Evolutionary conservation across 2,888 invertebrate species (phyloP).

Genomic region (Eueremaeus valkanovi): DNA sequence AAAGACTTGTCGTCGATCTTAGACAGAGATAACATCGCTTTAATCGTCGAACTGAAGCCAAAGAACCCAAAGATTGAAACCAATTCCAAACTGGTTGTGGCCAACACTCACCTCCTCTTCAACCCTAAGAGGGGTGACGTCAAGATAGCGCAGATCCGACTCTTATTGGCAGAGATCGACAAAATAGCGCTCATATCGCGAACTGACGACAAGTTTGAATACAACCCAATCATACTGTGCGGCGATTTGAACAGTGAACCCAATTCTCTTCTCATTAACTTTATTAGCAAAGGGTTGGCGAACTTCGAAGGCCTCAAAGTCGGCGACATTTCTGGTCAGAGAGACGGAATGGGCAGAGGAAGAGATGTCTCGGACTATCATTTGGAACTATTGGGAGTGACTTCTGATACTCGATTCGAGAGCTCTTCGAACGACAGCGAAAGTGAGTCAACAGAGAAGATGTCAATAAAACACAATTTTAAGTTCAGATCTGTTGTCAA

Average conservation of each 20-base stretch:
- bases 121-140: constrained; percentile 86
- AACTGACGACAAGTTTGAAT: constrained; percentile 51
- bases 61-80: constrained; percentile 47
- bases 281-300: constrained; percentile 65
- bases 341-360: constrained; percentile 47
- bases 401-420: constrained; percentile 53
- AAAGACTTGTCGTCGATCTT: constrained; percentile 60
- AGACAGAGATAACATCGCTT: constrained; percentile 80
- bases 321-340: constrained; percentile 53
- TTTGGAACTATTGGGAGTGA: constrained; percentile 55
- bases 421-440: constrained; percentile 1
- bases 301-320: constrained; percentile 50
- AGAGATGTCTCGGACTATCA: constrained; percentile 42
- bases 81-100: constrained; percentile 56
- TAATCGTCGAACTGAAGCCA: constrained; percentile 69
- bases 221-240: constrained; percentile 75
- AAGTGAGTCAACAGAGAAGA: background rate
- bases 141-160: constrained; percentile 77
- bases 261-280: constrained; percentile 64
- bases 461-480: constrained; percentile 38
- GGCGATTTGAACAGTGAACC: constrained; percentile 91
- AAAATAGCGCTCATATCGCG: constrained; percentile 62
- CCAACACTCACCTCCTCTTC: constrained; percentile 90
- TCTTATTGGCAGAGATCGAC: constrained; percentile 79
- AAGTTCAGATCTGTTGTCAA: constrained; percentile 36